Evolutionary conservation across 2,113 vertebrate genomes (phyloP).

Genomic region (Capreolus pygargus): DNA sequence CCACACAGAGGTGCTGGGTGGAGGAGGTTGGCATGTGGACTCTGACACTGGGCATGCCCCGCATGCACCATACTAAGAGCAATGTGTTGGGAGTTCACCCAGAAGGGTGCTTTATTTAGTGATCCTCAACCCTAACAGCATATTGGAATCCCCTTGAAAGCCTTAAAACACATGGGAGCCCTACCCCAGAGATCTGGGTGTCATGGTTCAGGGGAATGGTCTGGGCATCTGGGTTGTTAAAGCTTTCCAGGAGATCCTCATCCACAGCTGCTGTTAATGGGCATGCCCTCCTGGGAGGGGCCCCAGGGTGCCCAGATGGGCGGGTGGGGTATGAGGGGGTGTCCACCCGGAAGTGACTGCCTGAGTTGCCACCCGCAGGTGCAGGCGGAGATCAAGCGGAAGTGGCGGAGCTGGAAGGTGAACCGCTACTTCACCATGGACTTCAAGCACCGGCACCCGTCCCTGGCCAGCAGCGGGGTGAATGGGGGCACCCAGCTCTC

Average conservation of each 20-base stretch:
- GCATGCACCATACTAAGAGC: neutral
- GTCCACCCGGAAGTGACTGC: conserved; percentile 89
- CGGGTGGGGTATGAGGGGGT: neutral
- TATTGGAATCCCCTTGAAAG: neutral
- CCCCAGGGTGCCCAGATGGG: too few species aligned
- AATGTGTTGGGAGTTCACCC: neutral
- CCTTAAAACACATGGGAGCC: neutral
- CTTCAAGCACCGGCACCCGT: conserved; percentile 98
- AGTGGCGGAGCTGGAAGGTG: conserved; percentile 99
- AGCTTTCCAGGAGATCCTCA: neutral
- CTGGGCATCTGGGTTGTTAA: neutral
- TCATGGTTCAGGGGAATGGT: neutral
- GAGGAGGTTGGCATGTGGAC: fast-evolving
- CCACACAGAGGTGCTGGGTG: neutral
- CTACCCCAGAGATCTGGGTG: neutral
- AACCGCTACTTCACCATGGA: conserved; percentile 99
- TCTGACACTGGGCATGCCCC: neutral
- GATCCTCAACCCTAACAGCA: neutral
- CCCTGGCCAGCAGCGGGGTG: conserved; percentile 98
- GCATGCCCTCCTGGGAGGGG: neutral
- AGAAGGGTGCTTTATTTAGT: neutral
- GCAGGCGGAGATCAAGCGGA: conserved; percentile 99
- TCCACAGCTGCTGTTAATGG: neutral
- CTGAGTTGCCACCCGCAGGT: conserved; percentile 96
- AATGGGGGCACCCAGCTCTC: conserved; percentile 98